Evolutionary conservation across 2,797 vertebrate genomes (phyloP).

Genomic region (Harpagifer antarcticus): DNA sequence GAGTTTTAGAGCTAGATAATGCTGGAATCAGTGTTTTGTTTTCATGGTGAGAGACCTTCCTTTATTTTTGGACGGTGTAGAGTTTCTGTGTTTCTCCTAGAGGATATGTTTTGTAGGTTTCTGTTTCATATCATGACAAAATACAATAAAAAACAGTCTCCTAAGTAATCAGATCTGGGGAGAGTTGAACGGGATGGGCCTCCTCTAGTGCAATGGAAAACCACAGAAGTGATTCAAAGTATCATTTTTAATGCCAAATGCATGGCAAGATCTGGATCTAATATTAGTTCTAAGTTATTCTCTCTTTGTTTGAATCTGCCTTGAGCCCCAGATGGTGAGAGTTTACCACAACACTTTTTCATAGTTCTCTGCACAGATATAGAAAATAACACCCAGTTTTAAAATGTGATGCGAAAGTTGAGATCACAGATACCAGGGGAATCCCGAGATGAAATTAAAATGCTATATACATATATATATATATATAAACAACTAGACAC

Average conservation of each 20-base stretch:
- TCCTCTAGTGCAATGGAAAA: slow-evolving; percentile 24
- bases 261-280: slow-evolving; percentile 37
- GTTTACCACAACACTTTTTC: slow-evolving; percentile 38
- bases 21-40: slow-evolving; percentile 16
- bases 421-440: slow-evolving; percentile 5
- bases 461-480: background rate
- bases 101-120: background rate
- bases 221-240: slow-evolving; percentile 20
- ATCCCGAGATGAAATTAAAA: background rate
- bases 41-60: slow-evolving; percentile 19
- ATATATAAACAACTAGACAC: background rate
- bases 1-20: slow-evolving; percentile 3
- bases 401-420: slow-evolving; percentile 15
- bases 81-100: slow-evolving; percentile 18
- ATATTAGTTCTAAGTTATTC: slow-evolving; percentile 44
- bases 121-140: background rate
- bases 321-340: slow-evolving; percentile 37
- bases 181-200: background rate
- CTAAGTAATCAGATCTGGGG: slow-evolving; percentile 29
- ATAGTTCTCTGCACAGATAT: slow-evolving; percentile 29
- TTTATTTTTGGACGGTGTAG: slow-evolving; percentile 1
- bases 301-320: slow-evolving; percentile 39
- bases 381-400: slow-evolving; percentile 16
- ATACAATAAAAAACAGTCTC: background rate
- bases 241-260: slow-evolving; percentile 34